Evolutionary conservation across 2,888 invertebrate species (phyloP).

Genomic region (Subacronicta megacephala): DNA sequence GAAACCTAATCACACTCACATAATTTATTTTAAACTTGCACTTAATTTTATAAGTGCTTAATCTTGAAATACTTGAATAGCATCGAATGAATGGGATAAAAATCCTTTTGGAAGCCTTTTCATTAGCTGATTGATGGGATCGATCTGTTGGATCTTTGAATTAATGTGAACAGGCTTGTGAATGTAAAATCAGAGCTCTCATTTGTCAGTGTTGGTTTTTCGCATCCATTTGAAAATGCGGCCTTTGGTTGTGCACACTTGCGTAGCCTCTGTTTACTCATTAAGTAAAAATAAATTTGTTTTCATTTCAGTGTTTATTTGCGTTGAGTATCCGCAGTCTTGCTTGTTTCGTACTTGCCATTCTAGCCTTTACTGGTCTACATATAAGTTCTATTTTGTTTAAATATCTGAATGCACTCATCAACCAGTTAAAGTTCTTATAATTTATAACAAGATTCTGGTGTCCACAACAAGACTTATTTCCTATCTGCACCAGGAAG

Average conservation of each 20-base stretch:
- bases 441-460: neutral
- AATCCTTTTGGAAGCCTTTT: slow-evolving; percentile 65
- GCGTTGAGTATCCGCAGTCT: neutral
- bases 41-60: slow-evolving; percentile 51
- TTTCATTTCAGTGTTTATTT: slow-evolving; percentile 14
- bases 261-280: slow-evolving; percentile 44
- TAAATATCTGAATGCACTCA: neutral
- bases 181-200: slow-evolving; percentile 62
- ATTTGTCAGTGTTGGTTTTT: slow-evolving; percentile 63
- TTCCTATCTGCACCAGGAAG: neutral
- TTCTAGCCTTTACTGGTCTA: neutral
- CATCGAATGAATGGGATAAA: slow-evolving; percentile 59
- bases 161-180: slow-evolving; percentile 61
- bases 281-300: slow-evolving; percentile 30
- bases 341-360: neutral
- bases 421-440: neutral
- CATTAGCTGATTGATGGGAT: slow-evolving; percentile 68
- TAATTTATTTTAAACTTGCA: slow-evolving; percentile 36
- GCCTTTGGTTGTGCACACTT: slow-evolving; percentile 23
- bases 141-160: slow-evolving; percentile 60
- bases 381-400: neutral
- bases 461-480: neutral
- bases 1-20: slow-evolving; percentile 13
- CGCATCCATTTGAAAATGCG: slow-evolving; percentile 47
- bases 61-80: slow-evolving; percentile 58